Percentiles rank a stretch among this genome's conserved stretches.
Evolutionary conservation across 37 sponge, comb jelly and placozoan species (phyloP).

Genomic region (Agelas oroides): DNA sequence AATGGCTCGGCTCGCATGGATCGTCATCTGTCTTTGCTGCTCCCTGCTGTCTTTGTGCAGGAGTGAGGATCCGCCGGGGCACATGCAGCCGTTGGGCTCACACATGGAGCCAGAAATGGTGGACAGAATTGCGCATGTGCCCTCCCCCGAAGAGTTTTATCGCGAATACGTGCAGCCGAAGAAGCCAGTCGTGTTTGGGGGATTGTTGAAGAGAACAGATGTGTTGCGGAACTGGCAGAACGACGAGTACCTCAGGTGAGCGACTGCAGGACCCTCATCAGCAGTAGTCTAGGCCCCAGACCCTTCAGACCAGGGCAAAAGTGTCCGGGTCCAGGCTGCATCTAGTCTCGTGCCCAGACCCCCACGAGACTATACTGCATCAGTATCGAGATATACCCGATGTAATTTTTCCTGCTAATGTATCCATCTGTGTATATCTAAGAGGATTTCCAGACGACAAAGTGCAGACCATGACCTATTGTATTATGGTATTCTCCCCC

Average conservation of each 20-base stretch:
- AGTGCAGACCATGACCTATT: no score
- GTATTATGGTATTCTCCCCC: no score
- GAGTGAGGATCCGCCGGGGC: constrained; percentile 49
- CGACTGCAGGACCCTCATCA: no score
- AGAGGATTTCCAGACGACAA: no score
- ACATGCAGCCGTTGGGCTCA: constrained; percentile 84
- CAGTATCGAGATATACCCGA: no score
- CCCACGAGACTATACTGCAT: no score
- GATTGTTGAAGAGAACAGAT: constrained; percentile 12
- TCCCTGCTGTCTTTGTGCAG: background rate
- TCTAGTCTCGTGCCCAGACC: background rate
- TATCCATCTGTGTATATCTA: no score
- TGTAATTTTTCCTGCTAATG: no score
- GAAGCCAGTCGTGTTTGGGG: constrained; percentile 62
- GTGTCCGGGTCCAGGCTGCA: no score
- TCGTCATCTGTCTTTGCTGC: no score
- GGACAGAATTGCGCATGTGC: constrained; percentile 28
- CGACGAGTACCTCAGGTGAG: constrained; percentile 73
- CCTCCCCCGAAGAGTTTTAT: constrained; percentile 47
- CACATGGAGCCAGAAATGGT: constrained; percentile 67
- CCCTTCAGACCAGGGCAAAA: no score
- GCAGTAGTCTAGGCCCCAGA: no score
- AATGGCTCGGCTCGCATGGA: background rate
- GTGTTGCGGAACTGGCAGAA: constrained; percentile 53
- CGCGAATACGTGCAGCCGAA: constrained; percentile 42